These are phyloP conservation scores for Climacteris rufus DNA, from an alignment of 2,113 vertebrate species.

Conservation along the genomic window DNA sequence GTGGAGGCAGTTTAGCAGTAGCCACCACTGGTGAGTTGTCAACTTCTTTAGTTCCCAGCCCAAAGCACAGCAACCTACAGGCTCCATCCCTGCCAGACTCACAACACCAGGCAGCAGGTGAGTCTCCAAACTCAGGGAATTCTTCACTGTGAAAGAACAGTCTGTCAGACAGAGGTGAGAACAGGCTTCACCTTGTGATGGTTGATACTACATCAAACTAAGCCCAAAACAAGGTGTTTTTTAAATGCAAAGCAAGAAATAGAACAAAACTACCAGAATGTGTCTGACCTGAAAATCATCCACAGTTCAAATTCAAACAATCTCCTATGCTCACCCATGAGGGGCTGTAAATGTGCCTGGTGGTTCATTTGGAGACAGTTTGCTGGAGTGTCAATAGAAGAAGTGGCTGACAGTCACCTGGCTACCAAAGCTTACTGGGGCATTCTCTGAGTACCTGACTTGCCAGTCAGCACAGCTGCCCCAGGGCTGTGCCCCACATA, in stretches of 20 bases:
- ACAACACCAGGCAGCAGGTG: background rate
- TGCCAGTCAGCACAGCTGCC: background rate
- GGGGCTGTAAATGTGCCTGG: background rate
- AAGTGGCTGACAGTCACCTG: background rate
- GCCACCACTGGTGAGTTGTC: background rate
- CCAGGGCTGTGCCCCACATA: accelerated
- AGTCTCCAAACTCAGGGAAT: background rate
- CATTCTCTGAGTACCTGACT: background rate
- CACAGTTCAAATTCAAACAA: background rate
- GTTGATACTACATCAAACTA: background rate
- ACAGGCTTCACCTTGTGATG: background rate
- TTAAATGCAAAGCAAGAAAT: background rate
- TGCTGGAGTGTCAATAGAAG: background rate
- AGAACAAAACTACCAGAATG: background rate
- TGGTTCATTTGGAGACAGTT: background rate
- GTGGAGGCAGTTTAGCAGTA: background rate
- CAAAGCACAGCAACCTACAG: background rate
- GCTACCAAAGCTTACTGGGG: background rate
- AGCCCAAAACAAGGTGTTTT: background rate
- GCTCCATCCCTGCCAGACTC: background rate
- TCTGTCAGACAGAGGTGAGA: background rate
- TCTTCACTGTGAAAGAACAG: background rate
- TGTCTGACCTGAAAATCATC: background rate
- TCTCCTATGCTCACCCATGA: background rate
- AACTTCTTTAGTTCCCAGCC: background rate